Base-by-base conservation (phyloP, 2,797 vertebrate genomes). In the Acanthurus lineatus region DNA sequence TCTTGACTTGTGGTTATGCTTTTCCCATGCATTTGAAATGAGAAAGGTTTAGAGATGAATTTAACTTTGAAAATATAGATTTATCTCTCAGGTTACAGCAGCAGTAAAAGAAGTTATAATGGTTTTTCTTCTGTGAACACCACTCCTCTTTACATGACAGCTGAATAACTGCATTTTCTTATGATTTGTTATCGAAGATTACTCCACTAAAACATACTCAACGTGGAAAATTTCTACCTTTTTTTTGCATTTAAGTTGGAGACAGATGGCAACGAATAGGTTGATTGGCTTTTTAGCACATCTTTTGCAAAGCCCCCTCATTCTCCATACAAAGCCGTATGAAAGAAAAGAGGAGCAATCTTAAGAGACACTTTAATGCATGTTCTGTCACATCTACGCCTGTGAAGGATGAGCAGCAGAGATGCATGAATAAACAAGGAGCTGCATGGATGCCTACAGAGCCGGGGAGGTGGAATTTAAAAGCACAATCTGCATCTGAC, bases 221-320 rank as follows among this genome's bases (percentile, higher is more conserved):
- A 89, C 63, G 54, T n/a, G 49, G 66, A 85, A 78, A 87, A 73
- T 68, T 77, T 88, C 56, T 56, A 35, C 6, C 6, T 35, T 35
- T 19, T 69, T 83, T 79, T 69, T 80, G 66, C 77, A 76, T 85
- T 73, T 73, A 69, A 89, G 89, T 78, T 79, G 73, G 85, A 81
- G 79, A 86, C 79, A 90, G 89, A 93, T 91, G 94, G 92, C 92
- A 90, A 83, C 38, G 59, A 89, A 90, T 88, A 81, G 85, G 87
- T 82, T 81, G 89, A 92, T 86, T 82, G 84, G 89, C 87, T 35
- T 88, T 87, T 84, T 69, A 89, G 79, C 84, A 77, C 88, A 77
- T 86, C 60, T 80, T 77, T 77, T 81, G 69, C 72, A 68, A 81
- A 88, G 76, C 69, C 44, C 68, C 28, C 52, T 64, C 51, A 2